Conservation (phyloP, 2,113 vertebrate genomes). For the Sapayoa aenigma region DNA sequence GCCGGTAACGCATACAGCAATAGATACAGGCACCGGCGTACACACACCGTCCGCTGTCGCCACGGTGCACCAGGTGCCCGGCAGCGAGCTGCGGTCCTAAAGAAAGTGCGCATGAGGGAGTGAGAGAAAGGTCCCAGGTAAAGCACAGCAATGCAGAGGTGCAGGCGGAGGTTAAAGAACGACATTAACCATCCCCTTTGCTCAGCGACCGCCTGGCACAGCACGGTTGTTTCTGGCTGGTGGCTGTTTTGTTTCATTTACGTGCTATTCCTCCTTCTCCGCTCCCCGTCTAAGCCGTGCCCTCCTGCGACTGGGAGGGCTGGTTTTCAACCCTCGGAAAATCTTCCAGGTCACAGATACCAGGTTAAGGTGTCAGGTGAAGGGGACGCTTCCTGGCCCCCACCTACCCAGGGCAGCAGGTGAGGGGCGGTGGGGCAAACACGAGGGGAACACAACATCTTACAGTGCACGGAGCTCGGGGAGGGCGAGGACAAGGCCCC, state of each 20-base stretch:
- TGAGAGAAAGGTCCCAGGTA: not conserved
- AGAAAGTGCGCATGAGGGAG: not conserved
- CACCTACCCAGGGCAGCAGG: not conserved
- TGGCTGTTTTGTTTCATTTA: not conserved
- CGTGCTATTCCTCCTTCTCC: not conserved
- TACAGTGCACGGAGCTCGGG: not conserved
- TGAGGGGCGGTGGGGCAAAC: not conserved
- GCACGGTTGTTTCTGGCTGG: not conserved
- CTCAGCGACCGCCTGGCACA: not conserved
- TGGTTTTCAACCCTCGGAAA: not conserved
- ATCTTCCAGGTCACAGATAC: conserved; percentile 9
- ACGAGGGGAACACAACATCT: not conserved
- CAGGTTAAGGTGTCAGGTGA: not conserved
- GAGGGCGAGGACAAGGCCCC: not conserved
- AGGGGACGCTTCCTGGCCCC: not conserved
- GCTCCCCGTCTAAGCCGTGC: not conserved
- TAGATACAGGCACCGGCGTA: not conserved
- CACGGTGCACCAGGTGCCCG: not conserved
- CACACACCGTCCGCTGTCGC: not conserved
- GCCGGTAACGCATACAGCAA: not conserved
- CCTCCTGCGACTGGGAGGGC: not conserved
- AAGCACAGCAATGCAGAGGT: not conserved
- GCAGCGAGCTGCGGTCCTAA: not conserved
- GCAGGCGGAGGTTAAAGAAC: not conserved
- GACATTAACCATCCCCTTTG: not conserved